Conservation (phyloP, 30 jellyfish, hydroid and myxozoan genomes). For the Nemopilema nomurai region DNA sequence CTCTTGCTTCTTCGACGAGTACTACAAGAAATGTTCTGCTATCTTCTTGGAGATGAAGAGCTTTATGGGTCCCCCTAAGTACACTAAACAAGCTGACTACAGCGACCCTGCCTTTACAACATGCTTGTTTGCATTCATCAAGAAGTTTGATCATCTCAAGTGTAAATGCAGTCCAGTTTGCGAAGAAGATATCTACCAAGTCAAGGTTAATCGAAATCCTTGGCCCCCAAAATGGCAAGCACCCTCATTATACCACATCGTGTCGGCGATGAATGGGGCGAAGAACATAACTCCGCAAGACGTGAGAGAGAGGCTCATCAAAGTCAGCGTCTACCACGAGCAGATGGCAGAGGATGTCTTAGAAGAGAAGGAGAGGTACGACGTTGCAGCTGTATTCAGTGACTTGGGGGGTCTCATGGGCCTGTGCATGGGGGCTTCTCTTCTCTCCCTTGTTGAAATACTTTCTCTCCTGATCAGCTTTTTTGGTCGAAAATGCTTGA, state of each 20-base stretch:
- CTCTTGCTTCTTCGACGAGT: background rate
- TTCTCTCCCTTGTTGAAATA: slow-evolving; percentile 40
- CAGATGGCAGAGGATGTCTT: background rate
- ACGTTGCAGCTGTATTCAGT: slow-evolving; percentile 1
- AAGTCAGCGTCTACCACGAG: slow-evolving; percentile 38
- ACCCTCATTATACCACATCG: background rate
- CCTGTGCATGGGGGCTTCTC: slow-evolving; percentile 49
- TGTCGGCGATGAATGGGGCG: background rate
- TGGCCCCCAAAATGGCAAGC: slow-evolving; percentile 49
- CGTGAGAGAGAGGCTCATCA: slow-evolving; percentile 36
- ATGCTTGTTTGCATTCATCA: background rate
- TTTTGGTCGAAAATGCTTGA: background rate
- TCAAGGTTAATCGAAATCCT: slow-evolving; percentile 7
- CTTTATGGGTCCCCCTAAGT: slow-evolving; percentile 1
- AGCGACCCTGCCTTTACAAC: background rate
- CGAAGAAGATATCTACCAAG: slow-evolving; percentile 9
- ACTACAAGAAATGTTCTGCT: slow-evolving; percentile 2
- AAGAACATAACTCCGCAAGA: slow-evolving; percentile 1
- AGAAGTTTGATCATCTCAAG: background rate
- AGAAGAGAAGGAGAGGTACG: slow-evolving; percentile 22
- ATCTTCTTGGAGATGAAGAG: background rate
- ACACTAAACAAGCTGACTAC: background rate
- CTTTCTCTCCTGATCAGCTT: slow-evolving; percentile 12
- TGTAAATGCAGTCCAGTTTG: slow-evolving; percentile 18
- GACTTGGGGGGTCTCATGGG: slow-evolving; percentile 64